These are phyloP conservation scores for Smutsia gigantea DNA, from an alignment of 2,797 vertebrate species.

Conservation along the genomic window DNA sequence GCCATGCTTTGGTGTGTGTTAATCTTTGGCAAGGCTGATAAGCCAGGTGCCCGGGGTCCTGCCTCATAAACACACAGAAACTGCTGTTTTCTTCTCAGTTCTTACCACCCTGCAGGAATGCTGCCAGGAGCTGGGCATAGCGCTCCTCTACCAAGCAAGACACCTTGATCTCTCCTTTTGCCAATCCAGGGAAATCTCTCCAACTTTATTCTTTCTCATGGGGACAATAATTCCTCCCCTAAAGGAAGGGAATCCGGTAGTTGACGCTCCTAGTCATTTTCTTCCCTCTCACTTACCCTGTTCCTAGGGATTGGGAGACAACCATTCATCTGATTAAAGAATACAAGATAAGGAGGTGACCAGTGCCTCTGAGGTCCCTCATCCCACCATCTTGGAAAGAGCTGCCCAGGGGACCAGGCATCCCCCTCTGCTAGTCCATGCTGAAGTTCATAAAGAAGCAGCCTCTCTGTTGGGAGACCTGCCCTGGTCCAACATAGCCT, in stretches of 20 bases:
- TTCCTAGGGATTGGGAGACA: neutral
- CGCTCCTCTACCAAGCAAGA: neutral
- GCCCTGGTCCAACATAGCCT: neutral
- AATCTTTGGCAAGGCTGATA: neutral
- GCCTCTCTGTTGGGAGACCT: neutral
- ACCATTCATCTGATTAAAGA: neutral
- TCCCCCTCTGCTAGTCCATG: neutral
- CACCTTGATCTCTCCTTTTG: neutral
- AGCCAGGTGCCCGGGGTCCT: neutral
- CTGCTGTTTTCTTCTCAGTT: neutral
- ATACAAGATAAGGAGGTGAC: neutral
- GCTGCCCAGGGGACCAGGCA: neutral
- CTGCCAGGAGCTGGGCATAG: neutral
- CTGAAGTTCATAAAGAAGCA: neutral
- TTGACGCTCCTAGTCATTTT: neutral
- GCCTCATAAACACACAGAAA: neutral
- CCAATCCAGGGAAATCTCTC: neutral
- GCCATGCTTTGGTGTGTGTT: neutral
- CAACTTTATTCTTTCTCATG: neutral
- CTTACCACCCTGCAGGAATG: neutral
- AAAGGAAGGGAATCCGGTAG: neutral
- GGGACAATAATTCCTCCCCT: neutral
- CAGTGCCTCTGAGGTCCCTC: neutral
- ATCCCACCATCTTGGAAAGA: neutral
- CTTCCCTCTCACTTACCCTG: neutral